Evolutionary conservation across 2,888 invertebrate species (phyloP).

Genomic region (Caenorhabditis macrosperma): DNA sequence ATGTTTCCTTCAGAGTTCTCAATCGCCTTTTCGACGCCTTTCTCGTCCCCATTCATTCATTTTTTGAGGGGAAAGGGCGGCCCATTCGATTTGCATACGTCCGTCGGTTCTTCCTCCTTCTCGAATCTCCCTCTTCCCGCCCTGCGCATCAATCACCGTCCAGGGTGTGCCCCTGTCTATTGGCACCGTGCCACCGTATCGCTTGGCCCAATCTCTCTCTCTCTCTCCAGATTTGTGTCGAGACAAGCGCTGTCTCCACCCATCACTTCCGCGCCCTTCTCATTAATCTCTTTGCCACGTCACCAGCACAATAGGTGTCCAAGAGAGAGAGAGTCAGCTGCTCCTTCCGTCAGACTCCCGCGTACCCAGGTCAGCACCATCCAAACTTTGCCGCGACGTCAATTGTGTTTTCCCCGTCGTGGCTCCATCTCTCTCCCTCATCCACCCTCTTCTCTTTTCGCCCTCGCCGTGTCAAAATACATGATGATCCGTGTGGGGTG

Average conservation of each 20-base stretch:
- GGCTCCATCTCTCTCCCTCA: not conserved
- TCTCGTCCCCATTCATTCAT: too few relatives aligned
- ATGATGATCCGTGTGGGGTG: not conserved
- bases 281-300: slow-evolving; percentile 58
- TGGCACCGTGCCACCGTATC: slow-evolving; percentile 51
- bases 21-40: too few relatives aligned
- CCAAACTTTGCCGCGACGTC: slow-evolving; percentile 22
- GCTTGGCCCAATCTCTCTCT: not conserved
- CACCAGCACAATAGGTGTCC: slow-evolving; percentile 5
- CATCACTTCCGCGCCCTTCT: not conserved
- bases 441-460: not conserved
- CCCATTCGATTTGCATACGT: not conserved
- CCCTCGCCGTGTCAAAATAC: slow-evolving; percentile 28
- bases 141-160: slow-evolving; percentile 32
- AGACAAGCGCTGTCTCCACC: slow-evolving; percentile 13
- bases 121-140: not conserved
- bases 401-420: slow-evolving; percentile 32
- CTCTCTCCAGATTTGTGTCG: slow-evolving; percentile 32
- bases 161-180: slow-evolving; percentile 40
- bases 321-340: slow-evolving; percentile 23
- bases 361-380: slow-evolving; percentile 33
- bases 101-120: not conserved
- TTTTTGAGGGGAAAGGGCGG: too few relatives aligned
- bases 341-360: slow-evolving; percentile 7
- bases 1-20: too few relatives aligned